Conservation (phyloP, 1,140 invertebrate species). For the Lerema accius region DNA sequence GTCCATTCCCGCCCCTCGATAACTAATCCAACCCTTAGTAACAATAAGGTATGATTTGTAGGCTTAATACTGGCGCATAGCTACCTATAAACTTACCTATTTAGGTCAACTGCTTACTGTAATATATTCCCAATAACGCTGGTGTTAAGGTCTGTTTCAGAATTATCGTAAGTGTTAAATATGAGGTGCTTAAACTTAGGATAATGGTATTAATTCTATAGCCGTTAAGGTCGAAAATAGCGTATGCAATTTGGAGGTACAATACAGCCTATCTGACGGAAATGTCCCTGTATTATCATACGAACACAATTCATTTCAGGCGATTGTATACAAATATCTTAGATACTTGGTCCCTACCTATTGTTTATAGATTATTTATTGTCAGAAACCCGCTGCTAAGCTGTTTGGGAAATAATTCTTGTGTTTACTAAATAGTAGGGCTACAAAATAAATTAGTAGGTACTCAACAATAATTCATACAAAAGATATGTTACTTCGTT, state of each 20-base stretch:
- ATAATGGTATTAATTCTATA: constrained; percentile 10
- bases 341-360: neutral
- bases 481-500: too few relatives aligned
- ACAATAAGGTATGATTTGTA: constrained; percentile 31
- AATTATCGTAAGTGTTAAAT: constrained; percentile 5
- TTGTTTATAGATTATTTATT: neutral
- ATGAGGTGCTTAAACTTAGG: neutral
- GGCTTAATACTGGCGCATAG: constrained; percentile 17
- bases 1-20: constrained; percentile 22
- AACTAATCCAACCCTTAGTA: constrained; percentile 30
- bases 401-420: too few relatives aligned
- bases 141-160: constrained; percentile 20
- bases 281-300: constrained; percentile 29
- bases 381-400: neutral
- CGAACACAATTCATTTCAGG: constrained; percentile 24
- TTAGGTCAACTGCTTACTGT: constrained; percentile 6
- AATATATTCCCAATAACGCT: constrained; percentile 16
- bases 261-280: constrained; percentile 18
- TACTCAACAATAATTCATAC: too few relatives aligned
- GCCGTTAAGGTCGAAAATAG: constrained; percentile 15
- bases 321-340: constrained; percentile 25
- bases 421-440: too few relatives aligned
- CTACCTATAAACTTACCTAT: constrained; percentile 10
- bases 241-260: constrained; percentile 1
- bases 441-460: too few relatives aligned